Evolutionary conservation across 2,113 vertebrate species (phyloP).

Genomic region (Nesoenas mayeri): DNA sequence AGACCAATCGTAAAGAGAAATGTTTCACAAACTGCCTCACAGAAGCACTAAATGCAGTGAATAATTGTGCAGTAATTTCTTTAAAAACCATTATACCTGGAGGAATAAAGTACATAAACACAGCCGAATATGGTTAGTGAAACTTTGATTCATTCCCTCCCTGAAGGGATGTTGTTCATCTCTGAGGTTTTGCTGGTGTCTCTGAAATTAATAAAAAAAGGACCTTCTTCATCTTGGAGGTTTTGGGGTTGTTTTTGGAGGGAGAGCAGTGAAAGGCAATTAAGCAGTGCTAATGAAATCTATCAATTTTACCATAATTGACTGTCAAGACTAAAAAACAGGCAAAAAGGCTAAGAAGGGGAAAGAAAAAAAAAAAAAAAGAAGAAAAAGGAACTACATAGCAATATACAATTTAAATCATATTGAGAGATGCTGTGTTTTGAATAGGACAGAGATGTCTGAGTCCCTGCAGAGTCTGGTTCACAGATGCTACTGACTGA

Average conservation of each 20-base stretch:
- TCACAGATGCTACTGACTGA: not conserved
- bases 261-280: not conserved
- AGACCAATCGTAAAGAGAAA: not conserved
- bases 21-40: not conserved
- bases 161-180: not conserved
- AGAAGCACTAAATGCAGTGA: not conserved
- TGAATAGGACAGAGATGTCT: not conserved
- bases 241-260: not conserved
- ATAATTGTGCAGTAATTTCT: not conserved
- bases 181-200: not conserved
- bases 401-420: not conserved
- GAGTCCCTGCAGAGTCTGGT: not conserved
- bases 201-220: not conserved
- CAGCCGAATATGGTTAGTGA: not conserved
- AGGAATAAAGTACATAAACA: not conserved
- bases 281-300: conserved; percentile 25
- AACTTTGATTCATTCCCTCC: not conserved
- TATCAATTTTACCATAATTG: not conserved
- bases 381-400: not conserved
- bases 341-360: not conserved
- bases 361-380: no score
- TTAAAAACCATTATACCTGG: not conserved
- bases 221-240: not conserved
- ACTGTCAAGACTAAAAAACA: not conserved
- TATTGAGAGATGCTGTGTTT: not conserved